Percentiles rank a stretch among this genome's conserved stretches.
Conservation (phyloP, 1,140 invertebrate genomes). For the Drosophila suzukii region DNA sequence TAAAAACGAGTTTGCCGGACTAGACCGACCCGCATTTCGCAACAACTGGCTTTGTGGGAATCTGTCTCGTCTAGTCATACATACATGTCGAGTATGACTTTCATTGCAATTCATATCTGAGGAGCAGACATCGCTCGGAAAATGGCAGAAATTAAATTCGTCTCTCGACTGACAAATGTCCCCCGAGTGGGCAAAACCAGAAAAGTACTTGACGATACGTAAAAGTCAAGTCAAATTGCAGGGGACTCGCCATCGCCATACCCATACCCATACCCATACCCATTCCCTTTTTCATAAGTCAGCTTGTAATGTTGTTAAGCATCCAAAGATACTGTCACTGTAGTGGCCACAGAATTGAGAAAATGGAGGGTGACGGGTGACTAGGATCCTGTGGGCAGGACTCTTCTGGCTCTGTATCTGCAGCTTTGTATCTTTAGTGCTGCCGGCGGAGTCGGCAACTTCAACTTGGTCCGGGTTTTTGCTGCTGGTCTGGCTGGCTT, state of each 20-base stretch:
- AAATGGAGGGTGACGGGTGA: not conserved
- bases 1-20: conserved; percentile 67
- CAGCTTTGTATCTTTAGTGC: conserved; percentile 71
- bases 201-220: conserved; percentile 84
- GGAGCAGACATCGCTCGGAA: conserved; percentile 66
- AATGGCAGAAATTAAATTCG: conserved; percentile 83
- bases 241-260: conserved; percentile 1
- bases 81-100: conserved; percentile 70
- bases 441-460: conserved; percentile 55
- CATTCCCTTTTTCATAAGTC: conserved; percentile 62
- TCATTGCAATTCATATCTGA: conserved; percentile 81
- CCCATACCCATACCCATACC: too few relatives aligned
- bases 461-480: conserved; percentile 46
- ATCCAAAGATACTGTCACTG: conserved; percentile 83
- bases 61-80: conserved; percentile 28
- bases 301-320: conserved; percentile 83
- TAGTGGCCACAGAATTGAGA: conserved; percentile 58
- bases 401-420: conserved; percentile 58
- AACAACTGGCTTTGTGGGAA: conserved; percentile 9
- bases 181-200: conserved; percentile 80
- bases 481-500: conserved; percentile 1
- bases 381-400: conserved; percentile 11
- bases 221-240: conserved; percentile 84
- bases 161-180: conserved; percentile 84
- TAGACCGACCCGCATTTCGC: conserved; percentile 17